Percentiles rank a stretch among this genome's conserved stretches.
phyloP scores from a whole-genome alignment of 2,797 vertebrate genomes.

The Hapalemur alaotrensis region DNA sequence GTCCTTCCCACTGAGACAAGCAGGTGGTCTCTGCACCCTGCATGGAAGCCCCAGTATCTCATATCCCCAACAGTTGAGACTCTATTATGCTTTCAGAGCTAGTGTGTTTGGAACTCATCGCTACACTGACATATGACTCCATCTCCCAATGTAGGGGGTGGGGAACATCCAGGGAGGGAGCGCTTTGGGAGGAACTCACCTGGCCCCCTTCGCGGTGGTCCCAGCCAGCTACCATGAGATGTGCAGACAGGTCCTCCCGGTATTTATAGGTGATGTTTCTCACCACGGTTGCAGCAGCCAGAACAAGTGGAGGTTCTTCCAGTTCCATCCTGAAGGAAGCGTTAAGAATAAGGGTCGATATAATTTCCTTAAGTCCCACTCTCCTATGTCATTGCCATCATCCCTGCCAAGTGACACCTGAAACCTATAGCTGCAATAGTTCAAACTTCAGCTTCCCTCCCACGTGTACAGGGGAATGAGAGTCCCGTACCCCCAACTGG shows the following conservation, averaged over 20 bases:
- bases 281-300: slow-evolving; percentile 89
- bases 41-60: not conserved
- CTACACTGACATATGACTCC: not conserved
- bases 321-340: slow-evolving; percentile 86
- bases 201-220: slow-evolving; percentile 89
- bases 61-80: not conserved
- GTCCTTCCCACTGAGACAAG: not conserved
- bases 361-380: not conserved
- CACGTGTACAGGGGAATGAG: not conserved
- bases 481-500: not conserved
- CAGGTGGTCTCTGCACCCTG: not conserved
- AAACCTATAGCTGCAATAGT: not conserved
- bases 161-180: not conserved
- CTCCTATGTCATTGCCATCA: not conserved
- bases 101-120: not conserved
- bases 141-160: not conserved
- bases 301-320: slow-evolving; percentile 87
- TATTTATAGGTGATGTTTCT: slow-evolving; percentile 89
- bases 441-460: not conserved
- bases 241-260: slow-evolving; percentile 89
- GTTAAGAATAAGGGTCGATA: not conserved
- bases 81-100: not conserved
- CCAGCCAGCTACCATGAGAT: slow-evolving; percentile 92
- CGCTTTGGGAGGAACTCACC: slow-evolving; percentile 75
- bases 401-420: not conserved